Base-by-base conservation (phyloP, 2,888 invertebrate genomes). In the Campaea margaritaria region DNA sequence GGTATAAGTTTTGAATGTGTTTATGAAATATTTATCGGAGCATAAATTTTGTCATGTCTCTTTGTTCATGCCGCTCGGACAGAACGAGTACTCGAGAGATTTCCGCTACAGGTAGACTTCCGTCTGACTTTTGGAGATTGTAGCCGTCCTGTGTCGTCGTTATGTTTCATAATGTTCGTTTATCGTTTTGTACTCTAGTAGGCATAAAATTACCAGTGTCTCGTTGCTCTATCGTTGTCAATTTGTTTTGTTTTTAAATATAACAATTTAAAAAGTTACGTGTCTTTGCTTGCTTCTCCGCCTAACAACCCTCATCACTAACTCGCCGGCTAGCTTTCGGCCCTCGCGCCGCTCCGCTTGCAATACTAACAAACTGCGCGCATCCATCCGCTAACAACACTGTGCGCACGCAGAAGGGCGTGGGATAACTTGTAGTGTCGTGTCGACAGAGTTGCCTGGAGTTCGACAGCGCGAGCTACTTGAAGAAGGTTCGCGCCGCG, bases 401-500 rank as follows among this genome's bases (percentile, higher is more conserved):
- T 1, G 14, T 34, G 39, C 45, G 10, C 21, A 27, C 38, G 14
- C 51, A 10, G 10, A 28, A 34, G 31, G 39, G 36, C n/a, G 15
- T 34, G 62, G 21, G 59, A 69, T 76, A 73, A 69, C 50, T 69
- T 57, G 54, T 75, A 63, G 64, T 75, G 65, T 79, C 71, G 75
- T 82, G 72, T 84, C 76, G 73, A 82, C 91, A 93, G 93, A 87
- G 79, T 77, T 92, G 93, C 86, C 83, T 93, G 88, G 91, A 93
- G 85, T 93, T 93, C 89, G 91, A 92, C 87, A 91, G 91, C 83
- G 91, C 74, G 73, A 85, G 84, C 79, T 92, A 93, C 86, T 72
- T 92, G 86, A 86, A 84, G 86, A 87, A 85, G 75, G 89, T 83
- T 65, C 88, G 87, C 53, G 86, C 86, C 43, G 89, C 88, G 16